A percentile compares a stretch with the other conserved stretches of the same genome.
Evolutionary conservation across 2,797 vertebrate genomes (phyloP).

Genomic region (Lacerta viridis): DNA sequence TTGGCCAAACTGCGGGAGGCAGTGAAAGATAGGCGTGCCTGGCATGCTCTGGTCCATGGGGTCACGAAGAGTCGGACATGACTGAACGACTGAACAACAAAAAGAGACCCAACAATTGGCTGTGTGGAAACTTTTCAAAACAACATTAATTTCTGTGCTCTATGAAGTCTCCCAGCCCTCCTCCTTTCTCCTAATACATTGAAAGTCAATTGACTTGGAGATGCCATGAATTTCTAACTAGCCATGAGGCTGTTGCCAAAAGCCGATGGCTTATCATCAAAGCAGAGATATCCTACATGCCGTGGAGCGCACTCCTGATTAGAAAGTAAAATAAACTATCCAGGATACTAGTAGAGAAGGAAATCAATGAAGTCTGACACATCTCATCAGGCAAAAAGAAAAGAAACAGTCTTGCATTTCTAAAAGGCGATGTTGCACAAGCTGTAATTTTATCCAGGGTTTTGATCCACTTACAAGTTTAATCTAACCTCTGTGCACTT

Average conservation of each 20-base stretch:
- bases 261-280: constrained; percentile 38
- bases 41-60: too few species aligned
- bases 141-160: not conserved
- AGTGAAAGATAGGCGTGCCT: too few species aligned
- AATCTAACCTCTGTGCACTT: constrained; percentile 76
- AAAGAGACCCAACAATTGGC: not conserved
- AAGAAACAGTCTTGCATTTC: constrained; percentile 23
- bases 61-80: too few species aligned
- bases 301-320: constrained; percentile 8
- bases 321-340: constrained; percentile 36
- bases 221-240: constrained; percentile 30
- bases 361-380: constrained; percentile 36
- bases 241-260: constrained; percentile 42
- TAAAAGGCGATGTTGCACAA: constrained; percentile 47
- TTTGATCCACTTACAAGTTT: constrained; percentile 76
- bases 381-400: constrained; percentile 37
- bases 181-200: constrained; percentile 6
- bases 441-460: constrained; percentile 60
- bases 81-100: too few species aligned
- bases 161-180: constrained; percentile 10
- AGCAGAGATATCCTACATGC: not conserved
- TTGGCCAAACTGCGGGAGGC: too few species aligned
- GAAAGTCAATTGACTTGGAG: constrained; percentile 22
- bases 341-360: constrained; percentile 28
- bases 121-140: not conserved